These are phyloP conservation scores for Delphinus delphis DNA, from an alignment of 2,113 vertebrate species.

Conservation along the genomic window DNA sequence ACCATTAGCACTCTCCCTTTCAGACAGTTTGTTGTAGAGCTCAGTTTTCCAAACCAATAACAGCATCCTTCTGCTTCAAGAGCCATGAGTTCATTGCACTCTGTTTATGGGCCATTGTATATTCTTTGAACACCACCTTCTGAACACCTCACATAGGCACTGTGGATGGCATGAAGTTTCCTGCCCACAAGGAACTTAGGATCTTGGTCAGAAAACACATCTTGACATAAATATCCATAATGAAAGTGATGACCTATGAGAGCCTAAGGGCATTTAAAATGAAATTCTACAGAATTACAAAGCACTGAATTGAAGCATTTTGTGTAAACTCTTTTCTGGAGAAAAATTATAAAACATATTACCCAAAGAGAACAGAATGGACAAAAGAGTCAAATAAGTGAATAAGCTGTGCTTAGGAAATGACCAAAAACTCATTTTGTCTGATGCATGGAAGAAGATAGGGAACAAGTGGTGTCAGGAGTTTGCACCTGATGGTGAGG, in stretches of 20 bases:
- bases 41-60: not conserved
- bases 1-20: not conserved
- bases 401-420: not conserved
- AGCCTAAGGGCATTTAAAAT: not conserved
- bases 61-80: not conserved
- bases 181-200: not conserved
- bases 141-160: not conserved
- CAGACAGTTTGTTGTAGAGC: not conserved
- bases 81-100: accelerated
- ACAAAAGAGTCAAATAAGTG: not conserved
- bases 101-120: not conserved
- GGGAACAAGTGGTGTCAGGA: not conserved
- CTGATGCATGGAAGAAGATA: not conserved
- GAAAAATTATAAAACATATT: not conserved
- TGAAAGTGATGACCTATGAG: not conserved
- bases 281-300: not conserved
- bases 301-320: not conserved
- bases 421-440: not conserved
- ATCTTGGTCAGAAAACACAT: not conserved
- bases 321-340: not conserved
- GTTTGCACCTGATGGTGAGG: not conserved
- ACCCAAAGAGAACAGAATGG: not conserved
- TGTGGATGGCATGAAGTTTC: not conserved
- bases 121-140: not conserved
- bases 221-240: not conserved